Evolutionary conservation across 2,888 invertebrate genomes (phyloP), one percentile per base, ranked within the genome.

Genomic region (Mechanitis messenoides): DNA sequence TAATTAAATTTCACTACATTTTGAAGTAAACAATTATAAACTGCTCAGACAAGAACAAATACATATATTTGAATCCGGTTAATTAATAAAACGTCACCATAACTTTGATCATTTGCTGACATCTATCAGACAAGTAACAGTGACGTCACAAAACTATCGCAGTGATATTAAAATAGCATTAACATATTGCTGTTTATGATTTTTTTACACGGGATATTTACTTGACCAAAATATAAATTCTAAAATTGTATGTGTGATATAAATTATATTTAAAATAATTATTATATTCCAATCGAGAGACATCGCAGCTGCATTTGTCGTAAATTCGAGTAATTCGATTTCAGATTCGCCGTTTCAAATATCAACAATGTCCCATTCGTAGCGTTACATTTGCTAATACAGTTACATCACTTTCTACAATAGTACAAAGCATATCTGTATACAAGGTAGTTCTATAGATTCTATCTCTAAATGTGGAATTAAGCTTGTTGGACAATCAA

Each of bases 111-210:
- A 50, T 31, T 31, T 50, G 50, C 50, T 50, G 50, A 50, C 11
- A 50, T 50, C 50, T 50, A 50, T 50, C 61, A 47, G 3, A 42
- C 46, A 59, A 59, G 38, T 59, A 47, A 59, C 55, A 11, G 56
- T 31, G 28, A 54, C 35, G n/a, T 46, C 28, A 45, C 20, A 11
- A 54, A 55, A 54, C 56, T 35, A 38, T 45, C n/a, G 58, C 60
- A 56, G 38, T 56, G 58, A 62, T 66, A 68, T 69, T 69, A 70
- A 71, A 70, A 66, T 65, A 58, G 65, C 63, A 69, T 71, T 69
- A 69, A 58, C 67, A 69, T 68, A 67, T 61, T 62, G 60, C 66
- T 61, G 58, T 54, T 54, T 59, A 45, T 61, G 67, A 60, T 45
- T 50, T 55, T 59, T 64, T 70, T 64, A 57, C 35, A 55, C 33